Percentiles rank a stretch among this genome's conserved stretches.
Evolutionary conservation across 1,140 invertebrate genomes (phyloP).

Genomic region (Orchesella cincta): DNA sequence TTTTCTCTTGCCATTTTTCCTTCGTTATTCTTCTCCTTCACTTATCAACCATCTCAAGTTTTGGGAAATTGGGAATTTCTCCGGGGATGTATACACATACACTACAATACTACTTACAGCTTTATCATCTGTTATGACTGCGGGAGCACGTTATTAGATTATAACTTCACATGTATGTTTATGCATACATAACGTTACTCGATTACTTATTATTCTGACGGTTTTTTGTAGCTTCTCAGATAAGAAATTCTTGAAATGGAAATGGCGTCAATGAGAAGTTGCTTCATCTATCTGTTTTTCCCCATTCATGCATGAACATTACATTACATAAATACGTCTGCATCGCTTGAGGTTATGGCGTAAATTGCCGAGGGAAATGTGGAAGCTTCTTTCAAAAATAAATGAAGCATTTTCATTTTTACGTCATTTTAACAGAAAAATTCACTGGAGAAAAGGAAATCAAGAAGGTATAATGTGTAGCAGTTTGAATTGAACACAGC

Average conservation of each 20-base stretch:
- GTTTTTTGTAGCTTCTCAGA: background rate
- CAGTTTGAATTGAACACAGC: too few species aligned
- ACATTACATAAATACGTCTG: too few species aligned
- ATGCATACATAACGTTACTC: background rate
- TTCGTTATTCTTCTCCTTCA: background rate
- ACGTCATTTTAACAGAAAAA: too few species aligned
- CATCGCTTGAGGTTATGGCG: too few species aligned
- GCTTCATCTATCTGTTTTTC: too few species aligned
- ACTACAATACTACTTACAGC: background rate
- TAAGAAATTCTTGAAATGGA: constrained; percentile 8
- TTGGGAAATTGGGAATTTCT: constrained; percentile 12
- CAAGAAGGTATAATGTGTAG: too few species aligned
- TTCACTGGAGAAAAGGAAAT: too few species aligned
- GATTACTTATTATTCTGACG: background rate
- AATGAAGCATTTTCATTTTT: too few species aligned
- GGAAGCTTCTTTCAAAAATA: too few species aligned
- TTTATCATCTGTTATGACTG: too few species aligned
- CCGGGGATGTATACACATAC: background rate
- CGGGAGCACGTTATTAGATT: background rate
- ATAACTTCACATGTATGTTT: background rate
- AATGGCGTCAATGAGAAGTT: constrained; percentile 15
- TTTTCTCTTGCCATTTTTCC: background rate
- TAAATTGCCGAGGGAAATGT: too few species aligned
- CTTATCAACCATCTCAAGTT: constrained; percentile 8
- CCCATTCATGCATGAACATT: too few species aligned